These are phyloP conservation scores for Pardalotus punctatus DNA, from an alignment of 2,113 vertebrate genomes.

Conservation along the genomic window DNA sequence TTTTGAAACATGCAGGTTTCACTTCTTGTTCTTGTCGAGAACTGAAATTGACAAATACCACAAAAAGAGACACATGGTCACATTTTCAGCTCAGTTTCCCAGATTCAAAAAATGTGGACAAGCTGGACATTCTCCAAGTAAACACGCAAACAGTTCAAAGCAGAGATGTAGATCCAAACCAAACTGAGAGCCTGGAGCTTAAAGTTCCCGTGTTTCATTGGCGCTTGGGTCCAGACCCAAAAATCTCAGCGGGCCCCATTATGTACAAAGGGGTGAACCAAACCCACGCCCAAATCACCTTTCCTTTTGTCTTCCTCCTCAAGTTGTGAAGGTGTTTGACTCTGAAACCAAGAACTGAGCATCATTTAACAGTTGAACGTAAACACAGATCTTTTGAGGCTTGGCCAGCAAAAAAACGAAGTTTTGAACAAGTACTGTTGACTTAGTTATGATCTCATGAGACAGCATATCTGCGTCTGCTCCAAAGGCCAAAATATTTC, in stretches of 20 bases:
- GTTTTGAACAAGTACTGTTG: background rate
- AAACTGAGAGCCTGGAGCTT: background rate
- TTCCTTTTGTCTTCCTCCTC: background rate
- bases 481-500: background rate
- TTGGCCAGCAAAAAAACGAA: background rate
- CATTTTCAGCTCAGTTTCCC: background rate
- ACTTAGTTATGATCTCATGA: background rate
- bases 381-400: background rate
- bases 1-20: background rate
- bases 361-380: background rate
- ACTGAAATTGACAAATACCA: background rate
- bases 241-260: background rate
- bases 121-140: background rate
- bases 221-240: background rate
- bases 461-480: background rate
- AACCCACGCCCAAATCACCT: background rate
- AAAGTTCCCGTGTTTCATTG: background rate
- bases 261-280: background rate
- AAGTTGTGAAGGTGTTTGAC: background rate
- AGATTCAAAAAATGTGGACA: background rate
- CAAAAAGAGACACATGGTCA: background rate
- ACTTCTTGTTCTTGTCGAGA: background rate
- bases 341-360: background rate
- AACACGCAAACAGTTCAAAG: conserved; percentile 17
- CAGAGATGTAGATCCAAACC: background rate